A percentile compares a stretch with the other conserved stretches of the same genome.
phyloP scores from a whole-genome alignment of 2,797 vertebrate genomes.

The Argya squamiceps region DNA sequence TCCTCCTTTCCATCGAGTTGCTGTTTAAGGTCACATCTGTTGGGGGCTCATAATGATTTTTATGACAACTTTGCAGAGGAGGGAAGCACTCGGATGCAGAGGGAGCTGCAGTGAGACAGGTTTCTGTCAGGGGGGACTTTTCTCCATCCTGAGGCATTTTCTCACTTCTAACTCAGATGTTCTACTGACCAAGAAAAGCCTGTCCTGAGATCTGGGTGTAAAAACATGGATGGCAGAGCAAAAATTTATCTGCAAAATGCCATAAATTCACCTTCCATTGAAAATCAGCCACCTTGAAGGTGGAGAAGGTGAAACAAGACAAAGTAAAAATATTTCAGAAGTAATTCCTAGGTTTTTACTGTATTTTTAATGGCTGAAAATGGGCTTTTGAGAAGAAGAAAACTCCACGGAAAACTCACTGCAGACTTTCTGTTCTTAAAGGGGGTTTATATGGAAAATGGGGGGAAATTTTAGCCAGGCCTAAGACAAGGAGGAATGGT shows the following conservation, averaged over 20 bases:
- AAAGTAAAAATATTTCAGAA: background rate
- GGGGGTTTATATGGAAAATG: background rate
- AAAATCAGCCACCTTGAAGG: background rate
- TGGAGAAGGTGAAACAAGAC: background rate
- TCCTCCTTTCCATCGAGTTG: background rate
- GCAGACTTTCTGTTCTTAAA: background rate
- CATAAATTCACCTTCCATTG: background rate
- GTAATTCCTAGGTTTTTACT: background rate
- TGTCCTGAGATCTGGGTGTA: background rate
- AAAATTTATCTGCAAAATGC: background rate
- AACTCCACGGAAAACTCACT: background rate
- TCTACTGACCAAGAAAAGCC: constrained; percentile 17
- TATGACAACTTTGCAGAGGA: constrained; percentile 73
- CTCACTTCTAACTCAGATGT: background rate
- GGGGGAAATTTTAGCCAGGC: background rate
- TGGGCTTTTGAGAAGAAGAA: background rate
- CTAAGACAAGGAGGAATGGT: too few relatives aligned
- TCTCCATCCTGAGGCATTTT: constrained; percentile 21
- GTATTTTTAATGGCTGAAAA: background rate
- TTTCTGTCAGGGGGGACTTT: constrained; percentile 18
- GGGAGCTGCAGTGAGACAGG: constrained; percentile 21
- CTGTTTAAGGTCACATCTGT: constrained; percentile 77
- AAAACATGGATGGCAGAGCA: background rate
- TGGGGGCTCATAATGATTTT: constrained; percentile 75
- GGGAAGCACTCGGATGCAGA: constrained; percentile 38